Evolutionary conservation across 2,113 vertebrate genomes (phyloP).

Genomic region (Choloepus hoffmanni): DNA sequence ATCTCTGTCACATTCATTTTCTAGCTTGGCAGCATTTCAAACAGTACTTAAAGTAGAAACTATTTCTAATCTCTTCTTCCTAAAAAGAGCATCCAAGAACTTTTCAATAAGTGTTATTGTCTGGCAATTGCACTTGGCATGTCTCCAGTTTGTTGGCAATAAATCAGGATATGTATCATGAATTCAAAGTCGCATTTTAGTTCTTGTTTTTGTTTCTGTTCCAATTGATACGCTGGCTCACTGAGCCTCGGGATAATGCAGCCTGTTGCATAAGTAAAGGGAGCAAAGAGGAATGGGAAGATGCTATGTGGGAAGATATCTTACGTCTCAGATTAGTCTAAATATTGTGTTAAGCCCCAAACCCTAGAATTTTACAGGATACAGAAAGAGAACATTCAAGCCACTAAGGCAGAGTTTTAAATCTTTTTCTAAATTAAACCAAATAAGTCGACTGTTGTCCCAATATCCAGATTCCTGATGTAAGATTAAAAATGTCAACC

Average conservation of each 20-base stretch:
- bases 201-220: constrained; percentile 38
- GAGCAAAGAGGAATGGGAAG: neutral
- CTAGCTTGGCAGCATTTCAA: constrained; percentile 17
- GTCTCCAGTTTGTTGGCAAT: neutral
- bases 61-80: constrained; percentile 19
- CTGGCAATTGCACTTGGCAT: constrained; percentile 34
- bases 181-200: neutral
- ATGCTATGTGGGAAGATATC: neutral
- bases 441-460: constrained; percentile 7
- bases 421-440: constrained; percentile 49
- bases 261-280: neutral
- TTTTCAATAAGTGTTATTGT: constrained; percentile 14
- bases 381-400: constrained; percentile 35
- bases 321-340: constrained; percentile 22
- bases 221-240: neutral
- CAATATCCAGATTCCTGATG: neutral
- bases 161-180: constrained; percentile 29
- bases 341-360: neutral
- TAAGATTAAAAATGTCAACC: constrained; percentile 15
- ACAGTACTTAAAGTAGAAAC: constrained; percentile 46
- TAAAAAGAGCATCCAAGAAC: constrained; percentile 43
- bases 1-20: neutral
- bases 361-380: constrained; percentile 31
- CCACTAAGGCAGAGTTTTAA: constrained; percentile 33
- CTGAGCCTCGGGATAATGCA: neutral